Conservation (phyloP, 1,140 invertebrate species). For the Macrobrachium rosenbergii region DNA sequence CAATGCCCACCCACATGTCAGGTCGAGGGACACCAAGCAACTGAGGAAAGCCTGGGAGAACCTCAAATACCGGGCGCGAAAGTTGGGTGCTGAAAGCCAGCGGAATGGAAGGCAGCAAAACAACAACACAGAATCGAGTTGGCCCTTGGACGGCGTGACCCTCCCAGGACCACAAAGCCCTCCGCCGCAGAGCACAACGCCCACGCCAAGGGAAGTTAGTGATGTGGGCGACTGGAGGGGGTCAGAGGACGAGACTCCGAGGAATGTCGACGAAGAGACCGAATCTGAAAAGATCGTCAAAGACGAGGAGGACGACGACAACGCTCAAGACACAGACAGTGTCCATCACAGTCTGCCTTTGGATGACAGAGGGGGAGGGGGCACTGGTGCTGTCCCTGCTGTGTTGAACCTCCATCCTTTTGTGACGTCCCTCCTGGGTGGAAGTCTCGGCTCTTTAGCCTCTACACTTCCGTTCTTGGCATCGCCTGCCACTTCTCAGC, state of each 20-base stretch:
- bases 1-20: slow-evolving; percentile 61
- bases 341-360: not conserved
- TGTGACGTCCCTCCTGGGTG: slow-evolving; percentile 52
- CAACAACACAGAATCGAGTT: slow-evolving; percentile 20
- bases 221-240: slow-evolving; percentile 35
- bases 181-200: not conserved
- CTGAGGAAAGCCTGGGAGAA: slow-evolving; percentile 64
- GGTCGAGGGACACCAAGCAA: slow-evolving; percentile 60
- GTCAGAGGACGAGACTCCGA: slow-evolving; percentile 37
- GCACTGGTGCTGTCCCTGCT: not conserved
- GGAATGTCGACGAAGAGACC: slow-evolving; percentile 31
- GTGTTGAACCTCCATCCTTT: slow-evolving; percentile 55
- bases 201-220: slow-evolving; percentile 10
- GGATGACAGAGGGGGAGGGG: slow-evolving; percentile 9
- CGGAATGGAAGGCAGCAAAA: slow-evolving; percentile 42
- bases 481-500: slow-evolving; percentile 36
- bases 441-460: slow-evolving; percentile 40
- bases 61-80: slow-evolving; percentile 60
- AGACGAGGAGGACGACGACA: slow-evolving; percentile 39
- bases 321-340: slow-evolving; percentile 17
- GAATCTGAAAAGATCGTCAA: slow-evolving; percentile 41
- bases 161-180: slow-evolving; percentile 26
- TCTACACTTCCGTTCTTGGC: slow-evolving; percentile 51
- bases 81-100: slow-evolving; percentile 55
- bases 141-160: slow-evolving; percentile 55